Conservation (phyloP, 2,113 vertebrate genomes). For the Maccullochella peelii region DNA sequence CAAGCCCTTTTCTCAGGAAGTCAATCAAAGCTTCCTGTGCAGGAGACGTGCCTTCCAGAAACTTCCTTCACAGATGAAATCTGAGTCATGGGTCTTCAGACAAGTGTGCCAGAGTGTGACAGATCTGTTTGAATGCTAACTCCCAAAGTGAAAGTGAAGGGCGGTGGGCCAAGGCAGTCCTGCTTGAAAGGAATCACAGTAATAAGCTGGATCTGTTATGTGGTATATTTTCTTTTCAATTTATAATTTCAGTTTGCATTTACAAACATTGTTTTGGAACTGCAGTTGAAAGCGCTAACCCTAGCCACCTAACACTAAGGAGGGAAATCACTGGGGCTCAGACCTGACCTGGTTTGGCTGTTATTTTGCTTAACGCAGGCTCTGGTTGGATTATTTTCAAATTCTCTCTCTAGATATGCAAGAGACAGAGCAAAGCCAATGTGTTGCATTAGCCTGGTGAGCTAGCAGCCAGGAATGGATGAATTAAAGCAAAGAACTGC, state of each 20-base stretch:
- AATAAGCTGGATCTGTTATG: background rate
- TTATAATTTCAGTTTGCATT: background rate
- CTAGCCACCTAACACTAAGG: background rate
- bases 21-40: slow-evolving; percentile 10
- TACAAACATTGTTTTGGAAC: background rate
- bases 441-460: too few species aligned
- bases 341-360: too few species aligned
- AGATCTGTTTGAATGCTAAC: background rate
- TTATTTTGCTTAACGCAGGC: too few species aligned
- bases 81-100: background rate
- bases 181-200: background rate
- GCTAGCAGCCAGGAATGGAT: too few species aligned
- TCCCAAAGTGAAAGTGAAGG: background rate
- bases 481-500: too few species aligned
- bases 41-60: background rate
- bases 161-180: background rate
- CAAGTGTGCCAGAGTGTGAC: background rate
- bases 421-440: too few species aligned
- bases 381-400: too few species aligned
- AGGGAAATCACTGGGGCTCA: background rate
- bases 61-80: slow-evolving; percentile 13
- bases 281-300: background rate
- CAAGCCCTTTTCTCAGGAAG: slow-evolving; percentile 23
- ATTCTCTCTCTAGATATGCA: too few species aligned
- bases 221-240: background rate